Percentiles rank a stretch among this genome's conserved stretches.
phyloP scores from a whole-genome alignment of 1,140 invertebrate genomes.

The Brachionus calyciflorus region DNA sequence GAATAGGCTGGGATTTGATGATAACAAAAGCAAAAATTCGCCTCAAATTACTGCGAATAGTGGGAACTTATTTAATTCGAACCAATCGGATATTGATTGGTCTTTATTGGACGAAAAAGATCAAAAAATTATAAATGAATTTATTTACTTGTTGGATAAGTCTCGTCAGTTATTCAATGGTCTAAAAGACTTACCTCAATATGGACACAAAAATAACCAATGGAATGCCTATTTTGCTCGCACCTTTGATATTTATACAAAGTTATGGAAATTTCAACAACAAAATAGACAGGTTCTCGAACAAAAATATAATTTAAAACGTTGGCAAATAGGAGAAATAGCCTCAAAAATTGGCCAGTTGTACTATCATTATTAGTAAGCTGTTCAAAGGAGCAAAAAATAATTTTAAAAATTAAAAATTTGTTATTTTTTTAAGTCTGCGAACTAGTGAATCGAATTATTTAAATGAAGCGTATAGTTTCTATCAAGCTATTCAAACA shows the following conservation, averaged over 20 bases:
- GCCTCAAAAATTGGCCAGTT: conserved; percentile 97
- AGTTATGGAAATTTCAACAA: conserved; percentile 97
- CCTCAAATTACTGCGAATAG: neutral
- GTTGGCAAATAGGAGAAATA: conserved; percentile 98
- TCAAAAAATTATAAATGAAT: conserved; percentile 41
- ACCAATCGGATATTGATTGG: conserved; percentile 14
- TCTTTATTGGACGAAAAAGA: conserved; percentile 33
- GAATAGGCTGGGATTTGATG: neutral
- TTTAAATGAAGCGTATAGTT: conserved; percentile 88
- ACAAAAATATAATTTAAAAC: conserved; percentile 86
- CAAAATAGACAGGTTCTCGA: conserved; percentile 87
- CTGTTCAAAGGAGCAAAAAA: conserved; percentile 65
- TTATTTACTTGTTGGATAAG: conserved; percentile 44
- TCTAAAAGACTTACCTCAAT: conserved; percentile 83
- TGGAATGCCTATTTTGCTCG: conserved; percentile 96
- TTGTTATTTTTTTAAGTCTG: conserved; percentile 65
- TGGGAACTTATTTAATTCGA: neutral
- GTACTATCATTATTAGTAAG: conserved; percentile 89
- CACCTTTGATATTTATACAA: conserved; percentile 96
- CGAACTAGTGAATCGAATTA: conserved; percentile 93
- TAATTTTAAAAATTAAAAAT: neutral
- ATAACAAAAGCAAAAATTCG: neutral
- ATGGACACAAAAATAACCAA: conserved; percentile 80
- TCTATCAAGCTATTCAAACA: conserved; percentile 89
- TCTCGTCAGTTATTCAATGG: conserved; percentile 44